Conservation (phyloP, 2,888 invertebrate genomes). For the Oligia latruncula region DNA sequence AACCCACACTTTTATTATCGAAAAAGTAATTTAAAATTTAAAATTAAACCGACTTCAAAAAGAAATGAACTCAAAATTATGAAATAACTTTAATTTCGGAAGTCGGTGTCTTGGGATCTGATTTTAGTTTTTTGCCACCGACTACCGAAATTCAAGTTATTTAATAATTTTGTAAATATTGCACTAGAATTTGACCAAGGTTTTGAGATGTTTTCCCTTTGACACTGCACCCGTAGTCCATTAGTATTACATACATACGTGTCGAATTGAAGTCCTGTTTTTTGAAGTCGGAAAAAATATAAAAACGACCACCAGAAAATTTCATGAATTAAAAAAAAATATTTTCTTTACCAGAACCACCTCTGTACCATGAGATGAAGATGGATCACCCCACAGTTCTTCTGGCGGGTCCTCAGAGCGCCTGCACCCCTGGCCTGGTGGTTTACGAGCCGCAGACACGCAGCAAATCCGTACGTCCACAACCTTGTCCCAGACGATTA, state of each 20-base stretch:
- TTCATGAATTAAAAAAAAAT: neutral
- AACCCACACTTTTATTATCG: neutral
- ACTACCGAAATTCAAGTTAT: too few relatives aligned
- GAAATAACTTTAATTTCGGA: too few relatives aligned
- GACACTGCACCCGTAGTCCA: too few relatives aligned
- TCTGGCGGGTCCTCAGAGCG: conserved; percentile 66
- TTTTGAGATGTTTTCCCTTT: too few relatives aligned
- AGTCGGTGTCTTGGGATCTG: too few relatives aligned
- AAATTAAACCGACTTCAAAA: too few relatives aligned
- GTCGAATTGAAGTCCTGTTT: too few relatives aligned
- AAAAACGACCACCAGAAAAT: neutral
- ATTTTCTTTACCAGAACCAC: conserved; percentile 70
- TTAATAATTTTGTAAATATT: too few relatives aligned
- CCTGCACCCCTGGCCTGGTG: conserved; percentile 53
- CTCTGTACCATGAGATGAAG: conserved; percentile 79
- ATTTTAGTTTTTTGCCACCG: too few relatives aligned
- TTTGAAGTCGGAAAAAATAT: neutral
- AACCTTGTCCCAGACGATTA: conserved; percentile 50
- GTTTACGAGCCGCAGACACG: conserved; percentile 71
- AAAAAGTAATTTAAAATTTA: neutral
- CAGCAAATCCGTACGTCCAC: conserved; percentile 85
- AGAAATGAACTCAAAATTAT: too few relatives aligned
- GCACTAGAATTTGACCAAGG: too few relatives aligned
- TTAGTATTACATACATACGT: too few relatives aligned
- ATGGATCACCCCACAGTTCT: conserved; percentile 79